phyloP scores from a whole-genome alignment of 2,888 invertebrate genomes.

The Nudaria mundana region DNA sequence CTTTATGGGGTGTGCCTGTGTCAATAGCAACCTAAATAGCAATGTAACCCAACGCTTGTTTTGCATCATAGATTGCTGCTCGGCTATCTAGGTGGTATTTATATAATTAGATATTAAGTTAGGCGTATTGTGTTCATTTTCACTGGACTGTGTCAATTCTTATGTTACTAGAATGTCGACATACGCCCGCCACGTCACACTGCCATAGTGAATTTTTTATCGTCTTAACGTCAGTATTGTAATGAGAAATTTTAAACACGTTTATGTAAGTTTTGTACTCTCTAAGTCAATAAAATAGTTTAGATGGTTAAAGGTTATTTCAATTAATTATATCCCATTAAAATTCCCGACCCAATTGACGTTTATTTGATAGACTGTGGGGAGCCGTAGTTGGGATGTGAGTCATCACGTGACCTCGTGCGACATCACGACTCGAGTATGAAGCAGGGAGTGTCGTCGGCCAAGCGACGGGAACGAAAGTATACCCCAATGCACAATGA shows the following conservation, averaged over 20 bases:
- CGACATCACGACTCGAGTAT: no score
- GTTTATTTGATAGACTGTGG: slow-evolving; percentile 55
- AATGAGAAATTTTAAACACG: slow-evolving; percentile 51
- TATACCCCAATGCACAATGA: slow-evolving; percentile 45
- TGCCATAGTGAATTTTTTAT: slow-evolving; percentile 52
- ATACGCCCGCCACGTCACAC: slow-evolving; percentile 78
- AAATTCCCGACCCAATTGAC: slow-evolving; percentile 71
- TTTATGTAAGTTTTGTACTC: slow-evolving; percentile 71
- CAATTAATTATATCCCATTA: slow-evolving; percentile 75
- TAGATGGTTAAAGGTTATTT: slow-evolving; percentile 71
- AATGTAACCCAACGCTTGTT: slow-evolving; percentile 58
- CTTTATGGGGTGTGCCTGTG: slow-evolving; percentile 58
- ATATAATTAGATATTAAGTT: slow-evolving; percentile 44
- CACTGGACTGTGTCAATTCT: slow-evolving; percentile 85
- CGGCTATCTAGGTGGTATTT: slow-evolving; percentile 45
- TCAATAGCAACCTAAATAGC: slow-evolving; percentile 36
- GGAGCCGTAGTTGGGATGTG: slow-evolving; percentile 41
- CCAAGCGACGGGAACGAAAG: slow-evolving; percentile 39
- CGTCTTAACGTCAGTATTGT: slow-evolving; percentile 40
- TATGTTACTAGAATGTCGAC: slow-evolving; percentile 83
- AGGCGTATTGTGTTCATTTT: slow-evolving; percentile 68
- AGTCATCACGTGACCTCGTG: slow-evolving; percentile 47
- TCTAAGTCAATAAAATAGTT: slow-evolving; percentile 71
- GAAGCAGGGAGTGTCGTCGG: slow-evolving; percentile 33
- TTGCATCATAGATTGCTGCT: slow-evolving; percentile 63